A percentile compares a stretch with the other conserved stretches of the same genome.
Conservation (phyloP, 2,113 vertebrate species). For the Cryptomyrus ogoouensis region DNA sequence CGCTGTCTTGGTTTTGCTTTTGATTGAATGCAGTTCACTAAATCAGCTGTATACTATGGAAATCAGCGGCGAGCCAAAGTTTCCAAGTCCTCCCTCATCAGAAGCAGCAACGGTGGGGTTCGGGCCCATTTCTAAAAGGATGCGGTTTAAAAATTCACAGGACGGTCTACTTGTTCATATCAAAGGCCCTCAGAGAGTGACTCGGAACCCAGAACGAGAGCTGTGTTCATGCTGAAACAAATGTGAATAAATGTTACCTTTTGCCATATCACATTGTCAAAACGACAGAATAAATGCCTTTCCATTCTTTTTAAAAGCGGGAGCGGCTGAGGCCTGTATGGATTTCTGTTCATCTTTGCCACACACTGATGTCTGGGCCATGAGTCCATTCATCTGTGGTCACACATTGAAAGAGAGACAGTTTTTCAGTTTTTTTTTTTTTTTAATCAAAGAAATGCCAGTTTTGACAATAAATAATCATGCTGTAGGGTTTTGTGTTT, state of each 20-base stretch:
- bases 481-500: constrained; percentile 55
- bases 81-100: not conserved
- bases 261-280: not conserved
- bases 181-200: not conserved
- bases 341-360: not conserved
- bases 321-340: not conserved
- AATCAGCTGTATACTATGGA: not conserved
- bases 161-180: not conserved
- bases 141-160: not conserved
- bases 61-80: not conserved
- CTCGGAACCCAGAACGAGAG: not conserved
- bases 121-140: not conserved
- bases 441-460: constrained; percentile 70
- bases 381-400: not conserved
- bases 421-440: constrained; percentile 29
- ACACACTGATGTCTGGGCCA: not conserved
- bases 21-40: not conserved
- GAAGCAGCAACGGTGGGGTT: not conserved
- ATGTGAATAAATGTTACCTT: constrained; percentile 11
- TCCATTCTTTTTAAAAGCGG: not conserved
- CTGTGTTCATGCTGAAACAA: constrained; percentile 2
- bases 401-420: not conserved
- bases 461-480: constrained; percentile 73
- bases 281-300: constrained; percentile 6
- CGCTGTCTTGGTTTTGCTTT: not conserved